Evolutionary conservation across 2,888 invertebrate genomes (phyloP).

Genomic region (Stenichneumon culpator): DNA sequence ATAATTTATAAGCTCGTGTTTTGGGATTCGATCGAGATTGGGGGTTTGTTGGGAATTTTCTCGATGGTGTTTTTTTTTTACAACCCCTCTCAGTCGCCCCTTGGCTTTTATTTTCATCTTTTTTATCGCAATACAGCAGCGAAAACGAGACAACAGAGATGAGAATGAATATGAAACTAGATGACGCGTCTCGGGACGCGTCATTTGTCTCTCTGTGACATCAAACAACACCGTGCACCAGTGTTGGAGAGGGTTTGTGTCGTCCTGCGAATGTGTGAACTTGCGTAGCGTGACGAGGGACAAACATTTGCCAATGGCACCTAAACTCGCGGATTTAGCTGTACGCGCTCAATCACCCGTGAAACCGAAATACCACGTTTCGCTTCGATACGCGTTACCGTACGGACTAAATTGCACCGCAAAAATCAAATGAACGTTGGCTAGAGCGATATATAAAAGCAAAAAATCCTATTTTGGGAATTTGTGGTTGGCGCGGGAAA

Average conservation of each 20-base stretch:
- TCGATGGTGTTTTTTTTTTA: constrained; percentile 10
- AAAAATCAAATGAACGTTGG: constrained; percentile 27
- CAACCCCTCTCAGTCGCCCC: background rate
- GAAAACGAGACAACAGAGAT: constrained; percentile 32
- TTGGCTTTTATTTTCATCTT: constrained; percentile 1
- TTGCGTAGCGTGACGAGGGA: constrained; percentile 54
- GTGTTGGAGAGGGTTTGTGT: background rate
- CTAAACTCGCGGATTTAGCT: constrained; percentile 44
- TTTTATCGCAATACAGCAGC: constrained; percentile 47
- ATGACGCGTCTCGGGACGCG: constrained; percentile 51
- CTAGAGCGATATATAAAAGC: background rate
- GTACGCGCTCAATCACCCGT: constrained; percentile 62
- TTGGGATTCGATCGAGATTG: constrained; percentile 20
- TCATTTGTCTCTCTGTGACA: constrained; percentile 66
- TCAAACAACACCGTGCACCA: constrained; percentile 57
- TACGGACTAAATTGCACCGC: constrained; percentile 26
- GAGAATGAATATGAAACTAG: constrained; percentile 66
- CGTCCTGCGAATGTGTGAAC: constrained; percentile 22
- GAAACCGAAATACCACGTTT: constrained; percentile 61
- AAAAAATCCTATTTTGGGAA: background rate
- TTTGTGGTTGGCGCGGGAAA: background rate
- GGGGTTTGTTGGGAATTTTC: background rate
- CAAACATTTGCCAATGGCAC: constrained; percentile 61
- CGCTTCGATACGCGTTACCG: constrained; percentile 14
- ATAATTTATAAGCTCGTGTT: background rate